Base-by-base conservation (phyloP, 2,797 vertebrate genomes). In the Poliocrania exsul region DNA sequence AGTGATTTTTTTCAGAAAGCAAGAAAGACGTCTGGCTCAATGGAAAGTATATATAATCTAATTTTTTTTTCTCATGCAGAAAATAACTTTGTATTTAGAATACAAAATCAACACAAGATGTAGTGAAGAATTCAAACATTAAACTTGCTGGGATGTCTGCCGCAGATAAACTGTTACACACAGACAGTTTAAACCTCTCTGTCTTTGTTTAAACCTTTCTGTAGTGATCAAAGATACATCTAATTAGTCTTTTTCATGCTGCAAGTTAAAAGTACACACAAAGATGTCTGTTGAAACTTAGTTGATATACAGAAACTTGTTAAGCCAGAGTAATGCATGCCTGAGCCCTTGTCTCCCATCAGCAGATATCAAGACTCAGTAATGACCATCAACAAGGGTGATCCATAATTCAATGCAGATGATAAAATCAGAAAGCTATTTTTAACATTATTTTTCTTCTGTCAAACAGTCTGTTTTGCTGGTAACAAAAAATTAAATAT, bases 11-110 rank as follows among this genome's bases (percentile, higher is more conserved):
- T 93, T 42, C 1, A 60, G 71, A 53, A 18, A 64, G 29, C 61
- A 29, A 47, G 69, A 40, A 56, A 73, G n/a, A 57, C 0, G 4
- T 74, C 17, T 35, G 73, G 60, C 81, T 95, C 92, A 93, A 92
- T 93, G 81, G 80, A 96, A 96, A 85, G 82, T 93, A 79, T 80
- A 86, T 82, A 96, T 92, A 96, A 90, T 92, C 85, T 96, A 54
- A 85, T 95, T 94, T 61, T 82, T 78, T 60, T 78, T 60, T 94
- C 89, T 89, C 85, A 93, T 92, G 94, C 85, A 96, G 81, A 95
- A 87, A 97, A 81, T 74, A 90, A 96, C 96, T 88, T 72, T 88
- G 94, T 92, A 90, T 94, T 84, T 95, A 93, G 91, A 97, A 97
- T 92, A 92, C 92, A 94, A 96, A 95, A 85, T 83, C 73, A 92